Evolutionary conservation across 2,113 vertebrate species (phyloP), one percentile per base, ranked within the genome.

Genomic region (Prochilodus magdalenae): DNA sequence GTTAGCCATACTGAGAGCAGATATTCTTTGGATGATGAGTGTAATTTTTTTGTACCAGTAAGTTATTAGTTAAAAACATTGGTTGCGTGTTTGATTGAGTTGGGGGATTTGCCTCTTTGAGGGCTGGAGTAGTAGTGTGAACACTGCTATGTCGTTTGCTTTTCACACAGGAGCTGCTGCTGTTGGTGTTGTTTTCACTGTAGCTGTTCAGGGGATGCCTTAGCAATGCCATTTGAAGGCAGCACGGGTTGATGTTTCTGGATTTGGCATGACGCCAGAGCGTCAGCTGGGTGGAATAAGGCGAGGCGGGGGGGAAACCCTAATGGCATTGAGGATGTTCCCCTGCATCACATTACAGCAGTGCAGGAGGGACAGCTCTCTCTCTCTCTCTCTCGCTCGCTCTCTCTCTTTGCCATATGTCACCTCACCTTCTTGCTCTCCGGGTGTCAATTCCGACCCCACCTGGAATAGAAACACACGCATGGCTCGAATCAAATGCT

Each of bases 301-400:
- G 27, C 53, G 22, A 69, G 40, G 83, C 63, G 47, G 83, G 63
- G 82, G 77, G 83, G 60, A 71, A 63, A 70, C 77, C 83, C 83
- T 88, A 89, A 91, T 92, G 88, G 92, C 90, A 91, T 91, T 89
- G 86, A 88, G 85, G 78, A 80, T 90, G 90, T 87, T 89, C 84
- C 88, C 85, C 80, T 79, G 88, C 83, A 84, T 87, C 91, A 89
- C 86, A 79, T 88, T 86, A 87, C 91, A 88, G 91, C 92, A 91
- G 88, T 91, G 90, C 92, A 90, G 91, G 88, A 90, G 91, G 87
- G 71, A 87, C 83, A 81, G 83, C 49, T 60, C 30, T n/a, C 63
- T 70, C 47, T 33, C 26, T 33, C 47, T 33, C 40, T 77, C 22
- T 55, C 3, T 73, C 22, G 26, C 55, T n/a, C 29, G 5, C 67